A percentile compares a stretch with the other conserved stretches of the same genome.
These are phyloP conservation scores for Amphimedon queenslandica DNA, from an alignment of 37 sponge, comb jelly and placozoan genomes.

Conservation along the genomic window DNA sequence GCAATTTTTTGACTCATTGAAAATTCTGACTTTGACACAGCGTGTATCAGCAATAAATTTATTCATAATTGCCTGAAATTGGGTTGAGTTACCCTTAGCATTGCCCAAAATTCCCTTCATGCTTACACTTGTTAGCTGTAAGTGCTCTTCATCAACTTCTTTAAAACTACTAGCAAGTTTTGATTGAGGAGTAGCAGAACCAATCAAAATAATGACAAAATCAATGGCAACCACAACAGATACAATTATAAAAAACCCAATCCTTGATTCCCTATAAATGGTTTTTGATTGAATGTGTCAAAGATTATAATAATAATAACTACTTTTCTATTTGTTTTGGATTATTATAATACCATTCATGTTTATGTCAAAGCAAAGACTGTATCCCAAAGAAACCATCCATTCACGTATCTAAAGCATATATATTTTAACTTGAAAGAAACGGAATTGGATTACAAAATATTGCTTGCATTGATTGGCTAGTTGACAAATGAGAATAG, in stretches of 20 bases:
- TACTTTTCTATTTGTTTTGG: background rate
- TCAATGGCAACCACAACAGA: background rate
- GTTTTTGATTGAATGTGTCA: background rate
- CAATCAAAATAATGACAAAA: background rate
- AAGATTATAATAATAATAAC: background rate
- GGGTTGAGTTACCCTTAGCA: too few species aligned
- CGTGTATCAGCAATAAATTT: background rate
- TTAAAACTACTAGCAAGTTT: background rate
- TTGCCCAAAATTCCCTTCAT: too few species aligned
- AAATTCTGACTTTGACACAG: background rate
- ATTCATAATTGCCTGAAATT: too few species aligned
- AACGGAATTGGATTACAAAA: background rate
- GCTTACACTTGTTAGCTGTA: background rate
- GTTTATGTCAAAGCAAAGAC: background rate
- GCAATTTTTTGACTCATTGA: constrained; percentile 1
- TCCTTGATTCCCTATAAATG: background rate
- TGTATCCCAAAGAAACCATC: background rate
- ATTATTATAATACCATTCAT: background rate
- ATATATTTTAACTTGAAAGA: background rate
- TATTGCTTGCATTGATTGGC: background rate
- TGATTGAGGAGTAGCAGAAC: background rate
- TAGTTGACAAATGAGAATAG: too few species aligned
- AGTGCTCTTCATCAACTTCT: background rate
- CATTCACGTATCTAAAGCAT: background rate
- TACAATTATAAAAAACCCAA: constrained; percentile 3